A percentile compares a stretch with the other conserved stretches of the same genome.
Conservation (phyloP, 2,797 vertebrate genomes). For the Myotis planiceps region DNA sequence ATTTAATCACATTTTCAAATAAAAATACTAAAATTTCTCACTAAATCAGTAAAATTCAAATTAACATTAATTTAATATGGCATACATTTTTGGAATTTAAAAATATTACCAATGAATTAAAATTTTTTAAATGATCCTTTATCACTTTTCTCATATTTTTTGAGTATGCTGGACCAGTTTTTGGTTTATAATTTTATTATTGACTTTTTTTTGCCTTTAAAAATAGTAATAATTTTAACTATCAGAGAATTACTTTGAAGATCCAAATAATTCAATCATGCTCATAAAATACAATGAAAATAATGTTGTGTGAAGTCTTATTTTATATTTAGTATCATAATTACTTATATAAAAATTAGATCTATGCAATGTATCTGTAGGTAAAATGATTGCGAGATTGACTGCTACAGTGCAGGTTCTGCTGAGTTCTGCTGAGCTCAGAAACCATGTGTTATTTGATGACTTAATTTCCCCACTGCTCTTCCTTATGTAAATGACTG, state of each 20-base stretch:
- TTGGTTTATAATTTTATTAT: neutral
- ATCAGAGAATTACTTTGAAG: neutral
- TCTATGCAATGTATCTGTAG: neutral
- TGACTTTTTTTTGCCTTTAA: neutral
- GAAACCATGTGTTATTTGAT: conserved; percentile 52
- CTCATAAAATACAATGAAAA: conserved; percentile 30
- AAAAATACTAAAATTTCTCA: neutral
- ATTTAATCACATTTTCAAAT: neutral
- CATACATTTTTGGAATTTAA: neutral
- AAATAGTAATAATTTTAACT: neutral
- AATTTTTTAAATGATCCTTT: neutral
- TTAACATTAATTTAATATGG: neutral
- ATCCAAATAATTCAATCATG: neutral
- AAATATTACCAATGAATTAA: neutral
- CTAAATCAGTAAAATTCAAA: neutral
- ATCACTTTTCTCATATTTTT: neutral
- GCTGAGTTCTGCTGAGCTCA: conserved; percentile 7
- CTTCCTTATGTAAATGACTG: conserved; percentile 66
- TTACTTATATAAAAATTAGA: neutral
- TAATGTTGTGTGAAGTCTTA: neutral
- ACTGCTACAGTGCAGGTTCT: neutral
- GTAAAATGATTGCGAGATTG: neutral
- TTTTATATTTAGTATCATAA: neutral
- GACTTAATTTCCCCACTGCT: conserved; percentile 72
- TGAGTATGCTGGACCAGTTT: neutral